These are phyloP conservation scores for Ornithoptera priamus DNA, from an alignment of 2,888 invertebrate genomes.

Conservation along the genomic window DNA sequence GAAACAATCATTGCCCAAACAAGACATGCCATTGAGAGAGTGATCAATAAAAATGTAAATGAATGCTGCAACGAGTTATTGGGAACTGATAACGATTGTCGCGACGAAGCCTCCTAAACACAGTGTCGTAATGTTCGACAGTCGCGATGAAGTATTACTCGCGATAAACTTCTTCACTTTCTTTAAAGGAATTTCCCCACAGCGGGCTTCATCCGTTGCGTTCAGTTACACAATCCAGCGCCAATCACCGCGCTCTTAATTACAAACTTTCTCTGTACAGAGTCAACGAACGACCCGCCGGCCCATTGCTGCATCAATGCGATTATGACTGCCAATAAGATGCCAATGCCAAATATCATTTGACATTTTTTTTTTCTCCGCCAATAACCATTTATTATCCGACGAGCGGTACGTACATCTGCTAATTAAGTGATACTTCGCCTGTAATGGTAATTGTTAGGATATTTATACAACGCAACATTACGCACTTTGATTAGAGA, in stretches of 20 bases:
- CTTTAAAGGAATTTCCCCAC: conserved; percentile 50
- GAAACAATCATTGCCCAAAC: not conserved
- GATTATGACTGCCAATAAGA: conserved; percentile 20
- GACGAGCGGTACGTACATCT: too few relatives aligned
- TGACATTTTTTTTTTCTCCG: not conserved
- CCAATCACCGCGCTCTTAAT: conserved; percentile 64
- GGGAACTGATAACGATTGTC: not conserved
- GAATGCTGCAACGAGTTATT: not conserved
- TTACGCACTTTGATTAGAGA: too few relatives aligned
- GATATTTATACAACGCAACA: too few relatives aligned
- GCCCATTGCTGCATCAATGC: conserved; percentile 37
- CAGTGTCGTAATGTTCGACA: not conserved
- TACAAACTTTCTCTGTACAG: conserved; percentile 71
- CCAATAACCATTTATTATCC: too few relatives aligned
- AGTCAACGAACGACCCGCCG: conserved; percentile 61
- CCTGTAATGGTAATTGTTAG: too few relatives aligned
- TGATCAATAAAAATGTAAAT: not conserved
- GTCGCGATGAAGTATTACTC: conserved; percentile 7
- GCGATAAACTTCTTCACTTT: conserved; percentile 30
- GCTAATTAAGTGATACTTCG: too few relatives aligned
- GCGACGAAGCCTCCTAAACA: not conserved
- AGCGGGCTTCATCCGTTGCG: conserved; percentile 56
- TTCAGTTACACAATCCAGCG: conserved; percentile 64
- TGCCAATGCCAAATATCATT: not conserved
- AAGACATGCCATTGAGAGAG: not conserved